Evolutionary conservation across 2,797 vertebrate species (phyloP), one percentile per base, ranked within the genome.

Genomic region (Hemitrygon akajei): DNA sequence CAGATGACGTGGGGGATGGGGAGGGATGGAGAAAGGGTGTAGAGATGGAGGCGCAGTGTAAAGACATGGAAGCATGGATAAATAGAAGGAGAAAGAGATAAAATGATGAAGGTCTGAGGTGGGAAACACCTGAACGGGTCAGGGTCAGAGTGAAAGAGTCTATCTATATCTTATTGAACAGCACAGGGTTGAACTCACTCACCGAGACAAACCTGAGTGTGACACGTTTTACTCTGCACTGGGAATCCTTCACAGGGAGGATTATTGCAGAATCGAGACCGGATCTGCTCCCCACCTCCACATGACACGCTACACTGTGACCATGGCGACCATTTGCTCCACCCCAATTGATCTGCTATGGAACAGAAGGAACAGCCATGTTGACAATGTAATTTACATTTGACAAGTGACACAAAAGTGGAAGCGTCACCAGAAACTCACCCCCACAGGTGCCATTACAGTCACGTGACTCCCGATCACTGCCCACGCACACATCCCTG

Each of bases 141-240:
- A n/a, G 25, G 75, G 25, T 75, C 73, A 75, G 75, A 76, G 75
- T 27, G 27, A 22, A 25, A 76, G 27, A 27, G 27, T 7, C 7
- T 30, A 27, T 27, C 9, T 47, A 47, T 9, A 7, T 9, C 7
- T 76, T 25, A 76, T n/a, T 76, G 18, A 76, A 10, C 22, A 27
- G 40, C 11, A 11, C 12, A 11, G 58, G 25, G 25, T 12, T 58
- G 9, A 20, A 30, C 1, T 0, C 0, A 95, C 97, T 97, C 95
- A 98, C 98, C 98, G 0, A 97, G 97, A 94, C 98, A 99, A 94
- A 98, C 98, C 25, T 98, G 98, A 0, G 95, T 98, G 96, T 97
- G 97, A 94, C 98, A 99, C 56, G 95, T 96, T 95, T 97, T 97
- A 96, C 97, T 98, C 96, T 98, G 98, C 40, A 94, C 95, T 14